Percentiles rank a stretch among this genome's conserved stretches.
Conservation (phyloP, 1,140 invertebrate genomes). For the Tetramorium simillimum region DNA sequence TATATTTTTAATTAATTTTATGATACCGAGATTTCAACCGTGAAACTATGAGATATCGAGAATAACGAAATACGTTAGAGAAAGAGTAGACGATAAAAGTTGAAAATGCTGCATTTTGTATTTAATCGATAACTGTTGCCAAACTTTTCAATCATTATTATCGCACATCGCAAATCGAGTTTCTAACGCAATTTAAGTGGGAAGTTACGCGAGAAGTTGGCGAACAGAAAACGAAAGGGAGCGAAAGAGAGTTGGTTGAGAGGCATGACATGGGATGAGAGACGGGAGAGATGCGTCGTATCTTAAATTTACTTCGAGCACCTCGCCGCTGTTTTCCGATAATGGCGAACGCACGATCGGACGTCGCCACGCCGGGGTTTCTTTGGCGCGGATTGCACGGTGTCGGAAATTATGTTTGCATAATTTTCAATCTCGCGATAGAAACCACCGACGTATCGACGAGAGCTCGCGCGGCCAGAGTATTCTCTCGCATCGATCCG, state of each 20-base stretch:
- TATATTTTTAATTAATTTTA: slow-evolving; percentile 17
- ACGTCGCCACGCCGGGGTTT: slow-evolving; percentile 22
- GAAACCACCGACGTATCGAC: background rate
- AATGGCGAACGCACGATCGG: slow-evolving; percentile 42
- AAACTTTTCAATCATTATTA: slow-evolving; percentile 65
- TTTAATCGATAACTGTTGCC: slow-evolving; percentile 46
- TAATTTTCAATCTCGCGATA: slow-evolving; percentile 68
- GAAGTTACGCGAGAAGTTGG: slow-evolving; percentile 34
- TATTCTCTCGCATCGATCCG: slow-evolving; percentile 4
- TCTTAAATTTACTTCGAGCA: slow-evolving; percentile 62
- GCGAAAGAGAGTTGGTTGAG: background rate
- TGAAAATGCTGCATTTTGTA: slow-evolving; percentile 14
- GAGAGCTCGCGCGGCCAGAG: background rate
- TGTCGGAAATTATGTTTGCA: slow-evolving; percentile 68
- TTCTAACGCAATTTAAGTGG: slow-evolving; percentile 42
- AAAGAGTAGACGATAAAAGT: background rate
- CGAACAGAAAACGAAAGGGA: slow-evolving; percentile 31
- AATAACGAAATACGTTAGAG: background rate
- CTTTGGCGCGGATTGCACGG: slow-evolving; percentile 27
- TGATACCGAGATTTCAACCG: background rate
- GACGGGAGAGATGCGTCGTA: slow-evolving; percentile 29
- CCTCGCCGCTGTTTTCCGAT: slow-evolving; percentile 59
- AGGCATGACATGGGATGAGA: background rate
- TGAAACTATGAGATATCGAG: background rate
- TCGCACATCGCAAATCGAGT: slow-evolving; percentile 40